phyloP scores from a whole-genome alignment of 2,797 vertebrate genomes.

The Australoheros facetus region DNA sequence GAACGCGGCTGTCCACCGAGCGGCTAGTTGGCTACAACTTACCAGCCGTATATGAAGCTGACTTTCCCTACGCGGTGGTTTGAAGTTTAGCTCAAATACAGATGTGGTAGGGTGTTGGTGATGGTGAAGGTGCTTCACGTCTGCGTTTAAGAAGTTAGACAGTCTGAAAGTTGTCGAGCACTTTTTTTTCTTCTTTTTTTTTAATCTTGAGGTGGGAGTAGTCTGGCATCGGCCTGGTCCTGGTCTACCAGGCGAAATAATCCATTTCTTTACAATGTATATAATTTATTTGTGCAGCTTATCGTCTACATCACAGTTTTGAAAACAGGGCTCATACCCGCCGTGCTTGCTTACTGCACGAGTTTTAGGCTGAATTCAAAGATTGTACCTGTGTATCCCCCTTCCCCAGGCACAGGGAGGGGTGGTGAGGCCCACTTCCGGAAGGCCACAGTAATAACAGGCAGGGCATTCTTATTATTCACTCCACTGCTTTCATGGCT shows the following conservation, averaged over 20 bases:
- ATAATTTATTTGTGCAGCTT: constrained; percentile 4
- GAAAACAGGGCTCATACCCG: background rate
- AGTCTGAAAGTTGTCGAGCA: constrained; percentile 22
- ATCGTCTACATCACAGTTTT: background rate
- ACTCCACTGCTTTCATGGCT: constrained; percentile 54
- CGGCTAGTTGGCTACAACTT: constrained; percentile 20
- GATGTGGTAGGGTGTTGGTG: background rate
- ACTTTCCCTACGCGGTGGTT: background rate
- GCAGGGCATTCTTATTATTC: constrained; percentile 72
- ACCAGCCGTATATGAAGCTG: background rate
- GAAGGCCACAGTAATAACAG: constrained; percentile 78
- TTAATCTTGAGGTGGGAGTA: constrained; percentile 7
- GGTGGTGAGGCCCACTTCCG: constrained; percentile 76
- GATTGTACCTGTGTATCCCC: constrained; percentile 68
- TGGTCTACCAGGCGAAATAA: constrained; percentile 18
- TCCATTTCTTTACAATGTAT: constrained; percentile 23
- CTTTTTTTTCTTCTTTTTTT: background rate
- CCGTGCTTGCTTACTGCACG: background rate
- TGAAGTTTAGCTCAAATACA: background rate
- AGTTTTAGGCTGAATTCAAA: constrained; percentile 41
- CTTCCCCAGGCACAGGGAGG: constrained; percentile 62
- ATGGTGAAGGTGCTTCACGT: background rate
- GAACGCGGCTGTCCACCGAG: background rate
- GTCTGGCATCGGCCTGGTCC: background rate
- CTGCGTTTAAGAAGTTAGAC: background rate